These are phyloP conservation scores for Psittacula cyanocephala DNA, from an alignment of 2,113 vertebrate species.

Conservation along the genomic window DNA sequence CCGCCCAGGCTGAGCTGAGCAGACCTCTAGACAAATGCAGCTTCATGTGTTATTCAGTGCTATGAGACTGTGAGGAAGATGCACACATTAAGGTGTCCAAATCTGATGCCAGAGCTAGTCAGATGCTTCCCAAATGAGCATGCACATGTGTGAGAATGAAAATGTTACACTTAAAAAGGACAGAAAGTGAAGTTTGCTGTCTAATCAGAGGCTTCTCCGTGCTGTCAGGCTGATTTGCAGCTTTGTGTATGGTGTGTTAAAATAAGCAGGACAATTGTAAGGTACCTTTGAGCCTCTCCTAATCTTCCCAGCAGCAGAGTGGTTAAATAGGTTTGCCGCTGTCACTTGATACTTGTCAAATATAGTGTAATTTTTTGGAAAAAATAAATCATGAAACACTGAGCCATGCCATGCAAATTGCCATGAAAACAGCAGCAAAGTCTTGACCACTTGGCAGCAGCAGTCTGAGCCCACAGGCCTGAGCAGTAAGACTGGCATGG, in stretches of 20 bases:
- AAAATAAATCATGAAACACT: conserved; percentile 37
- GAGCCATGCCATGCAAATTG: conserved; percentile 21
- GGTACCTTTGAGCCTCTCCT: background rate
- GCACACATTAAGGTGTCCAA: conserved; percentile 45
- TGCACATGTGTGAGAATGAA: conserved; percentile 50
- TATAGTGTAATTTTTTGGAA: conserved; percentile 41
- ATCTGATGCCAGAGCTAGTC: conserved; percentile 54
- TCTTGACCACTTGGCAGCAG: conserved; percentile 18
- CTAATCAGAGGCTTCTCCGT: conserved; percentile 12
- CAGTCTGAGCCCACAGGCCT: conserved; percentile 19
- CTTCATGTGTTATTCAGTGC: conserved; percentile 54
- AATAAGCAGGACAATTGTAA: background rate
- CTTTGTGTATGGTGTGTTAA: background rate
- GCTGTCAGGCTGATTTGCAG: background rate
- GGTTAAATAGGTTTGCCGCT: conserved; percentile 32
- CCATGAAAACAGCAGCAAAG: background rate
- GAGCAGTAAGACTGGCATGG: background rate
- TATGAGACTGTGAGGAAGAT: conserved; percentile 34
- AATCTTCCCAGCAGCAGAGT: background rate
- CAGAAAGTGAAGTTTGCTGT: conserved; percentile 50
- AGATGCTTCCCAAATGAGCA: conserved; percentile 60
- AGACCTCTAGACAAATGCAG: conserved; percentile 35
- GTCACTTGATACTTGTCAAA: background rate
- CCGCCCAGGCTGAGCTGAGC: background rate
- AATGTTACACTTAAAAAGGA: conserved; percentile 54